A percentile compares a stretch with the other conserved stretches of the same genome.
phyloP scores from a whole-genome alignment of 2,888 invertebrate genomes.

The Helicoverpa assulta region DNA sequence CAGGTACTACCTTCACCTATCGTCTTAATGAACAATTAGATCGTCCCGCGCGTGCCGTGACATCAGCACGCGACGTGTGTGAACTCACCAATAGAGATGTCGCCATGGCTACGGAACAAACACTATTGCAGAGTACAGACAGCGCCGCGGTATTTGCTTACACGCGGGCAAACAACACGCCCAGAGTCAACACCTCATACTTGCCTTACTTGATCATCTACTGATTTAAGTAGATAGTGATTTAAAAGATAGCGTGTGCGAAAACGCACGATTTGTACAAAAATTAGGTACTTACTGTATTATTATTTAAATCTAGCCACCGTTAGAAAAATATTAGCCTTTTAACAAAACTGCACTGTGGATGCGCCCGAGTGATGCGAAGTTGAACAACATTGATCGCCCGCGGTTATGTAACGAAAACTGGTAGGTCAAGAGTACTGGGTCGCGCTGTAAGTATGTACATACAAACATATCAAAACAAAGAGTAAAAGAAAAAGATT shows the following conservation, averaged over 20 bases:
- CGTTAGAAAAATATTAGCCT: too few species aligned
- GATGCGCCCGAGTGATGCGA: too few species aligned
- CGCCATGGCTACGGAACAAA: conserved; percentile 36
- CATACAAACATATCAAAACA: too few species aligned
- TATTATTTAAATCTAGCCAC: too few species aligned
- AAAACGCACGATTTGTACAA: neutral
- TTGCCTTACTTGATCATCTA: neutral
- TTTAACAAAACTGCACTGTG: too few species aligned
- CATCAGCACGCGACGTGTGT: neutral
- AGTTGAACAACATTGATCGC: neutral
- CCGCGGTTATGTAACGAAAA: neutral
- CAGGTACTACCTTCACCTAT: too few species aligned
- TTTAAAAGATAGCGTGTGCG: neutral
- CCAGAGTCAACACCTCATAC: neutral
- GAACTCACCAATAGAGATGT: conserved; percentile 3
- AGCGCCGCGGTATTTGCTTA: conserved; percentile 19
- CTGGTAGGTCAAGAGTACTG: neutral
- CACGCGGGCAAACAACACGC: conserved; percentile 11
- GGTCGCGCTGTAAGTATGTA: neutral
- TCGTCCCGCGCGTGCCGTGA: neutral
- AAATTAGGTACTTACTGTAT: too few species aligned
- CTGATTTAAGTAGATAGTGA: neutral
- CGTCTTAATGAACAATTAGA: too few species aligned
- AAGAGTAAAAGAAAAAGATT: too few species aligned
- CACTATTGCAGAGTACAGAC: neutral